phyloP scores from a whole-genome alignment of 2,888 invertebrate species.

The Prenolepis imparis region DNA sequence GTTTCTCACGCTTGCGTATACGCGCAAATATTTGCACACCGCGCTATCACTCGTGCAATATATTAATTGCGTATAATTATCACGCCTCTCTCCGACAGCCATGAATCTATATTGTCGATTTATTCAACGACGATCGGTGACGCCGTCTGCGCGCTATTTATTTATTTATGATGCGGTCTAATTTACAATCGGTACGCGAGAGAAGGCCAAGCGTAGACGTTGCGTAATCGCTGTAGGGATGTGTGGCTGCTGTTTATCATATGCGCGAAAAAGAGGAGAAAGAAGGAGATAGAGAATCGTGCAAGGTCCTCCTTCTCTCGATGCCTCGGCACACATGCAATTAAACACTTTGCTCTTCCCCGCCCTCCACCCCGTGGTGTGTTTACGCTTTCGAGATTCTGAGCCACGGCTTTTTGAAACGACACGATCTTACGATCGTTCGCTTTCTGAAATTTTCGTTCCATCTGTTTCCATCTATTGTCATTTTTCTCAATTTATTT shows the following conservation, averaged over 20 bases:
- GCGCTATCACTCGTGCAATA: conserved; percentile 54
- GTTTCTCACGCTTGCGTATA: conserved; percentile 13
- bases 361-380: not conserved
- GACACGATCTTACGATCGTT: not conserved
- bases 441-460: not conserved
- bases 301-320: conserved; percentile 70
- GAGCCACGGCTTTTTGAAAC: conserved; percentile 18
- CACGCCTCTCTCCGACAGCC: not conserved
- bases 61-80: conserved; percentile 67
- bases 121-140: not conserved
- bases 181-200: conserved; percentile 78
- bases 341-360: conserved; percentile 64
- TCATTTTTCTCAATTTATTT: not conserved
- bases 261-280: conserved; percentile 66
- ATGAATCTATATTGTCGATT: not conserved
- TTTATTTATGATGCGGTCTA: conserved; percentile 80
- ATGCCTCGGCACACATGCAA: conserved; percentile 63
- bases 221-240: conserved; percentile 78
- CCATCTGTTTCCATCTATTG: not conserved
- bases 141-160: conserved; percentile 77
- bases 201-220: conserved; percentile 76
- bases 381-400: conserved; percentile 40
- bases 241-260: conserved; percentile 77
- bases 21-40: conserved; percentile 58
- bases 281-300: conserved; percentile 33